phyloP scores from a whole-genome alignment of 2,888 invertebrate genomes.

The Lissonota sp. region DNA sequence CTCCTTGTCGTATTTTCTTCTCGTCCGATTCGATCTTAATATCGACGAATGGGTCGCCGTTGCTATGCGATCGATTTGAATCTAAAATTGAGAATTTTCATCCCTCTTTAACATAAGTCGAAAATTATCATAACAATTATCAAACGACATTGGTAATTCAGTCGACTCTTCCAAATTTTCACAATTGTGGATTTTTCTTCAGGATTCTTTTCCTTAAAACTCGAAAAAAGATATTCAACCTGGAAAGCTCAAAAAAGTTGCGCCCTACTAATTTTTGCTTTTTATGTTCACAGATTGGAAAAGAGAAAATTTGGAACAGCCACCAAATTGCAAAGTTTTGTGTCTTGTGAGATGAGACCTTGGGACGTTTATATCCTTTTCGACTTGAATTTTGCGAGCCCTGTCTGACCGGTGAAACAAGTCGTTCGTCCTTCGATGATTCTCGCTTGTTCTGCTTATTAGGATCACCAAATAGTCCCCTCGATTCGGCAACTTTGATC shows the following conservation, averaged over 20 bases:
- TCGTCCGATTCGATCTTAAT: slow-evolving; percentile 79
- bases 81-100: slow-evolving; percentile 79
- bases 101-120: no score
- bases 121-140: no score
- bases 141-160: no score
- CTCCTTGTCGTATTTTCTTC: slow-evolving; percentile 32
- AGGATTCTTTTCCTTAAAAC: no score
- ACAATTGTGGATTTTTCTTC: no score
- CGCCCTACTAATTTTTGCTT: no score
- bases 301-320: no score
- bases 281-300: no score
- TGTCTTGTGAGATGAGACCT: slow-evolving; percentile 60
- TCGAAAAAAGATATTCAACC: no score
- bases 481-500: slow-evolving; percentile 92
- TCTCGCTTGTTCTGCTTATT: slow-evolving; percentile 72
- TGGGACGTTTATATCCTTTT: slow-evolving; percentile 68
- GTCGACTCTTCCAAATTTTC: no score
- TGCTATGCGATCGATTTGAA: slow-evolving; percentile 86
- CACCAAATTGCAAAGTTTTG: background rate
- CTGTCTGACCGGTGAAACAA: slow-evolving; percentile 64
- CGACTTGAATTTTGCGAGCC: slow-evolving; percentile 51
- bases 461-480: slow-evolving; percentile 89
- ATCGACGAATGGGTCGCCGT: slow-evolving; percentile 89
- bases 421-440: slow-evolving; percentile 80
- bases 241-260: no score